Evolutionary conservation across 2,888 invertebrate genomes (phyloP).

Genomic region (Caenorhabditis uteleia): DNA sequence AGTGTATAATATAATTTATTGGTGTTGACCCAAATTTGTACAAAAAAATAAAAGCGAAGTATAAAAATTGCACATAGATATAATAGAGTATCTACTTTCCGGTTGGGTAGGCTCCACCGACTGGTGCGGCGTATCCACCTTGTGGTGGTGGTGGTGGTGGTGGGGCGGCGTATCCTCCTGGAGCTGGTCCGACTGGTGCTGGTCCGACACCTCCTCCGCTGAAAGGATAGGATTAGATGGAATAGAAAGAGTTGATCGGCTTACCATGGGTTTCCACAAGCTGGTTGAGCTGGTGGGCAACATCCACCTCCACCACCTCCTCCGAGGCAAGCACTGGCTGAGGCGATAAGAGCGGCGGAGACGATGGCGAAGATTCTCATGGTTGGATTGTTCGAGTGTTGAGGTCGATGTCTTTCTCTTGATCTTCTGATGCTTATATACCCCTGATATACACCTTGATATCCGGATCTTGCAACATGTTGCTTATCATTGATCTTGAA

Average conservation of each 20-base stretch:
- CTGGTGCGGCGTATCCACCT: neutral
- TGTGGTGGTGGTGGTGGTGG: conserved; percentile 21
- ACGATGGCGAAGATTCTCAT: conserved; percentile 17
- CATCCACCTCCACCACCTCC: conserved; percentile 15
- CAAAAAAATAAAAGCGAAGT: no score
- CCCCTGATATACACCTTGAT: no score
- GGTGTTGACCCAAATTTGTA: no score
- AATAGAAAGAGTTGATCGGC: neutral
- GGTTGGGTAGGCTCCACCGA: conserved; percentile 11
- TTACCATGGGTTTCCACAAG: conserved; percentile 28
- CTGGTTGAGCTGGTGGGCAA: conserved; percentile 30
- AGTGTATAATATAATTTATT: no score
- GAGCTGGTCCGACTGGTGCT: conserved; percentile 16
- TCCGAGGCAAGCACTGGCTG: conserved; percentile 20
- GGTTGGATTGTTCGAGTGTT: no score
- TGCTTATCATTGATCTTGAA: no score
- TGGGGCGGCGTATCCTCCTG: conserved; percentile 9
- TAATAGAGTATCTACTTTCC: conserved; percentile 13
- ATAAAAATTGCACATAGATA: no score
- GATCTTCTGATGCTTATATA: no score
- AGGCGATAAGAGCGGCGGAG: conserved; percentile 16
- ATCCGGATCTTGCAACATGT: no score
- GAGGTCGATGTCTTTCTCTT: no score
- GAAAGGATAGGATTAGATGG: conserved; percentile 1
- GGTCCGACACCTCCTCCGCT: conserved; percentile 17